Base-by-base conservation (phyloP, 2,888 invertebrate species). In the Coelopa pilipes region DNA sequence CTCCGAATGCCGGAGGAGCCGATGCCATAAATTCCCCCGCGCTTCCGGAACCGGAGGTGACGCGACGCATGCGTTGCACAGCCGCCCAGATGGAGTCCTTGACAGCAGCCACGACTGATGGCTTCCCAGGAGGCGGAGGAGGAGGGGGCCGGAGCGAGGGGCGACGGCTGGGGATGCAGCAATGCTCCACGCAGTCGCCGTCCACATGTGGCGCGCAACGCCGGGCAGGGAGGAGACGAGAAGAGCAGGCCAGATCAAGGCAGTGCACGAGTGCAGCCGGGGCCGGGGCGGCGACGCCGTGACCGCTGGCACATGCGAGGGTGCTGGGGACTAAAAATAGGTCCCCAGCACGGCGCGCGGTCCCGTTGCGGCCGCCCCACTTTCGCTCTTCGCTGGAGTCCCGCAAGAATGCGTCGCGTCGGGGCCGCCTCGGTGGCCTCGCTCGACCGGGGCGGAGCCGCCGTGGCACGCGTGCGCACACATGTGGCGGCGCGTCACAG, bases 391-490 rank as follows among this genome's bases (percentile, higher is more conserved):
- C 78, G 78, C 73, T 78, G 78, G 76, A 73, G 77, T 76, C 75
- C 77, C 74, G 21, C 34, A 77, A 77, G 75, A 74, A 53, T 45
- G 60, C 65, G 19, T 15, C 7, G 50, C 63, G 21, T 17, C 46
- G 45, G 49, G 21, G 53, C 19, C 10, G 66, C 19, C 11, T 21
- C 66, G 21, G 53, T 45, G 49, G 47, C 55, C 55, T 34, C 17
- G 34, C 34, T 55, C 47, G 67, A 24, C 53, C 53, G 10, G 49
- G 49, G 9, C 3, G 24, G 45, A 15, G 50, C 47, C n/a, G 24
- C 19, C 34, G 45, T 46, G 71, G 71, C 76, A 76, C 78, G 76
- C 78, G 76, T 78, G 78, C 76, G 76, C 78, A 73, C 68, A 74
- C 75, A 77, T 77, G 75, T 75, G 63, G 71, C 71, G 65, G 46